A percentile compares a stretch with the other conserved stretches of the same genome.
phyloP scores from a whole-genome alignment of 2,113 vertebrate species.

The Saguinus imperator region DNA sequence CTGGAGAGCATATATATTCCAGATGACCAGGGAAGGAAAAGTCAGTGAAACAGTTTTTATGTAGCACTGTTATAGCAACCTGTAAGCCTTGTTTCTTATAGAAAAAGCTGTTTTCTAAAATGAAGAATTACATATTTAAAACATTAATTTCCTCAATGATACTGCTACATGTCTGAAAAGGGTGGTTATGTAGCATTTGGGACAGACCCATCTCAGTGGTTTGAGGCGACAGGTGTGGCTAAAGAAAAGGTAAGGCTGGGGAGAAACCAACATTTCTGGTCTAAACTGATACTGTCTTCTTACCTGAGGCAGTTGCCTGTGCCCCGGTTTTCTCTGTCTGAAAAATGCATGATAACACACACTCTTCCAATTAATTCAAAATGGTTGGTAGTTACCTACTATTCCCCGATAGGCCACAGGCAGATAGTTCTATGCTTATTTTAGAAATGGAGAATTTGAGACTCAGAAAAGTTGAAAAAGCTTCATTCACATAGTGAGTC shows the following conservation, averaged over 20 bases:
- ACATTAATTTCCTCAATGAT: not conserved
- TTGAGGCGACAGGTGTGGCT: not conserved
- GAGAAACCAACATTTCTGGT: not conserved
- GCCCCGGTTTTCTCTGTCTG: not conserved
- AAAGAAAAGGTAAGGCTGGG: not conserved
- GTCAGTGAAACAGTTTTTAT: not conserved
- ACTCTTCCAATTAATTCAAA: not conserved
- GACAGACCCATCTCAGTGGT: not conserved
- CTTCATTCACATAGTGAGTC: constrained; percentile 44
- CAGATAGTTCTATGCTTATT: not conserved
- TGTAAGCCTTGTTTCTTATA: not conserved
- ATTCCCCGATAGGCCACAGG: not conserved
- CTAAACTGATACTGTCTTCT: not conserved
- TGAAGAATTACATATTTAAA: not conserved
- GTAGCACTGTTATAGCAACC: not conserved
- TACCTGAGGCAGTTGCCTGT: not conserved
- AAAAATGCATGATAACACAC: not conserved
- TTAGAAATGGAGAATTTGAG: constrained; percentile 35
- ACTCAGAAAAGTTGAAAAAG: not conserved
- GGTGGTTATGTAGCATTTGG: not conserved
- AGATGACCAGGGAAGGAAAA: not conserved
- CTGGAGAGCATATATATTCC: not conserved
- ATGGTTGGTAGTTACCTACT: not conserved
- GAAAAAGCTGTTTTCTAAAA: not conserved
- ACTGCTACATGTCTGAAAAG: not conserved